A percentile compares a stretch with the other conserved stretches of the same genome.
Conservation (phyloP, 2,113 vertebrate genomes). For the Columbina picui region DNA sequence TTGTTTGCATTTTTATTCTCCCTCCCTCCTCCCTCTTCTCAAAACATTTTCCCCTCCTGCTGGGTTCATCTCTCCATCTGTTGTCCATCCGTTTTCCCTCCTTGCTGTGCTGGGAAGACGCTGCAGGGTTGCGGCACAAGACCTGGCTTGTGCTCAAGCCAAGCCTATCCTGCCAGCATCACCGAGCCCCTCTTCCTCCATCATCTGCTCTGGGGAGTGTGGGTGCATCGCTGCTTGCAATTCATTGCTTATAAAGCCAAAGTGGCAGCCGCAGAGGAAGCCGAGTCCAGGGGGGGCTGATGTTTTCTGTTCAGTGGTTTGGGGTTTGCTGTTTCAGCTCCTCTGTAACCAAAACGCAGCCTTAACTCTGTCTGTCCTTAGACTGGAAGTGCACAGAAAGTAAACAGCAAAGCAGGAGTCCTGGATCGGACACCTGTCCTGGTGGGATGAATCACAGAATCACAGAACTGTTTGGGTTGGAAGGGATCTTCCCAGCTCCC, state of each 20-base stretch:
- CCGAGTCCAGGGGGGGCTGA: neutral
- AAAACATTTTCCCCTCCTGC: neutral
- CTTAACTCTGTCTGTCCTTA: neutral
- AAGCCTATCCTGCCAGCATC: neutral
- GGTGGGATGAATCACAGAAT: neutral
- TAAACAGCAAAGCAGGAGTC: neutral
- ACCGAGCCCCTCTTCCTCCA: rapidly evolving
- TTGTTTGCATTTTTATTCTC: neutral
- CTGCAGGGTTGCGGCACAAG: neutral
- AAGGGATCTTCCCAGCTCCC: too few relatives aligned
- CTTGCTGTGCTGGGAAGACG: rapidly evolving
- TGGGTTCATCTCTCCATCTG: neutral
- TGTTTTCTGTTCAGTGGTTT: neutral
- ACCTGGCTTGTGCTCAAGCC: neutral
- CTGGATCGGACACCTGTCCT: rapidly evolving
- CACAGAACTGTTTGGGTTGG: too few relatives aligned
- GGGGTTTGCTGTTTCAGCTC: neutral
- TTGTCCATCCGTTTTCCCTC: neutral
- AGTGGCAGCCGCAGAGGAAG: rapidly evolving
- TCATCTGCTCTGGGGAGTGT: neutral
- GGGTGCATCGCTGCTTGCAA: neutral
- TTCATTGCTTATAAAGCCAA: neutral
- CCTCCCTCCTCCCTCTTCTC: neutral
- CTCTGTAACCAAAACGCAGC: neutral
- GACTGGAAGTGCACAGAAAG: neutral